Conservation (phyloP, 2,797 vertebrate genomes). For the Brachyrhaphis roseni region DNA sequence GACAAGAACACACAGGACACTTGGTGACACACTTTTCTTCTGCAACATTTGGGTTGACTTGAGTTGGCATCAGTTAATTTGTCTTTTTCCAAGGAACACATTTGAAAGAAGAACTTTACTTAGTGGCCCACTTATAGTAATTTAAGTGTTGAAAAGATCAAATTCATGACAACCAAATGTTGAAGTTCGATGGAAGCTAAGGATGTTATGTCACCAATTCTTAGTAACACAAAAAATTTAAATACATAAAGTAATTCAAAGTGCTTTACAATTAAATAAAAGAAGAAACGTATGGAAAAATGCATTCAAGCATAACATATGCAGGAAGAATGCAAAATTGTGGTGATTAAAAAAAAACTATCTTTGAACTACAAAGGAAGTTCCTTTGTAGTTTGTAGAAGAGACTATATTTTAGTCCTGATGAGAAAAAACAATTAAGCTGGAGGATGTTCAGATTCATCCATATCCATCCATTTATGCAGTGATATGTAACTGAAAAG, state of each 20-base stretch:
- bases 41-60: conserved; percentile 35
- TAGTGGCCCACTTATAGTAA: conserved; percentile 48
- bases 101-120: conserved; percentile 15
- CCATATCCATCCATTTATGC: conserved; percentile 18
- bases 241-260: background rate
- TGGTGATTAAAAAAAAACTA: background rate
- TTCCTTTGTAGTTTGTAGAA: too few relatives aligned
- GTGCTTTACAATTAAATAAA: background rate
- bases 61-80: conserved; percentile 39
- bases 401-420: too few relatives aligned
- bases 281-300: background rate
- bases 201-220: conserved; percentile 27
- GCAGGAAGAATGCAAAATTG: background rate
- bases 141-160: conserved; percentile 43
- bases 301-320: background rate
- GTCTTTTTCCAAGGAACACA: conserved; percentile 25
- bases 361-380: too few relatives aligned
- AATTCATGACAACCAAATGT: conserved; percentile 41
- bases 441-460: too few relatives aligned
- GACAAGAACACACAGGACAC: conserved; percentile 63
- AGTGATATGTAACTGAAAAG: conserved; percentile 22
- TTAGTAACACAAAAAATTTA: conserved; percentile 48
- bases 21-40: conserved; percentile 61
- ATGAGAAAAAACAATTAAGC: too few relatives aligned
- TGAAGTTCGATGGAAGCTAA: conserved; percentile 44